Evolutionary conservation across 2,113 vertebrate species (phyloP), one percentile per base, ranked within the genome.

Genomic region (Egretta garzetta): DNA sequence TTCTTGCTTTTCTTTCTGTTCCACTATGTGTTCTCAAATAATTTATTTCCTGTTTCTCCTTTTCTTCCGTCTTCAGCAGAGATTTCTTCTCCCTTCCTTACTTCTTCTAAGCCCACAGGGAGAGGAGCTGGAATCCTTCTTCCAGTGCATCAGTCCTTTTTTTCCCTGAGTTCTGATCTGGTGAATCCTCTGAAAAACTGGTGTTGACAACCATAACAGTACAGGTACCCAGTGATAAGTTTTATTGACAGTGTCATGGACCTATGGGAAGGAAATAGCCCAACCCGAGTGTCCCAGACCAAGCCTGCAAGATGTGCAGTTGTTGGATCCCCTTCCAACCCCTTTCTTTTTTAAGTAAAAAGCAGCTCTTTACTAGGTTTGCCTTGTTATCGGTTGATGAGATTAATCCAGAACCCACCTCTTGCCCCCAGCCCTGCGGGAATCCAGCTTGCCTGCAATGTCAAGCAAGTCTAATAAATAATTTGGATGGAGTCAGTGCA

Each of bases 401-500:
- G 75, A 81, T 87, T 80, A 94, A 91, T 82, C 71, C 81, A 91
- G 92, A 91, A 33, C n/a, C 72, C 47, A 80, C 37, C 21, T 86
- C 53, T 83, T 95, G 85, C 22, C 37, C 85, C 33, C 17, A 95
- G 76, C 60, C 76, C 71, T 43, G 50, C 11, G 62, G 88, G 90
- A 89, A 90, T 93, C 63, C 93, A 96, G 88, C 80, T 96, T 96
- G 86, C 62, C 72, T 96, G 79, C 76, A 91, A 88, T 49, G 58
- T 92, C 91, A 93, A 77, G 80, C 43, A 86, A 92, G 75, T n/a
- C 86, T 95, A 93, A 92, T 95, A 94, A 97, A 94, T 94, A 96
- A 95, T 95, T 94, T 90, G 92, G 93, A 97, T 70, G 77, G 91
- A 96, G 95, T 86, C 93, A 91, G 74, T 95, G 93, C 86, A 86